Evolutionary conservation across 2,797 vertebrate genomes (phyloP).

Genomic region (Coregonus ussuriensis): DNA sequence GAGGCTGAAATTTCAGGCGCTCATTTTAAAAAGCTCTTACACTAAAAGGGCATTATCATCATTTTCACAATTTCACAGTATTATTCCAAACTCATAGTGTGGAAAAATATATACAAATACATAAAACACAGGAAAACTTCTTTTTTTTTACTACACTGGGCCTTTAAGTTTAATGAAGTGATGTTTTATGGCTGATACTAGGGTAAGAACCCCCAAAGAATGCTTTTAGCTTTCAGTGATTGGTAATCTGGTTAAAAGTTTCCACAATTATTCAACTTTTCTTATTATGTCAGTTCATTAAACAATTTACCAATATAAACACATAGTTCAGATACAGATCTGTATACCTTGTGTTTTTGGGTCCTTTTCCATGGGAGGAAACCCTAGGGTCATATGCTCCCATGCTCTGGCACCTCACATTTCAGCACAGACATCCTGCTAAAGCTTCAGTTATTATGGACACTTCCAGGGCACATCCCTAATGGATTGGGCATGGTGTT

Average conservation of each 20-base stretch:
- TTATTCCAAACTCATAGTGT: too few relatives aligned
- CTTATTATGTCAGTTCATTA: background rate
- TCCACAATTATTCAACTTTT: too few relatives aligned
- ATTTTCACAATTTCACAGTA: too few relatives aligned
- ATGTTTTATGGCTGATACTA: slow-evolving; percentile 6
- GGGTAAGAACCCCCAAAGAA: slow-evolving; percentile 3
- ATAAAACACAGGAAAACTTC: too few relatives aligned
- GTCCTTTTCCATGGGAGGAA: slow-evolving; percentile 30
- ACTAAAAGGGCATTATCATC: too few relatives aligned
- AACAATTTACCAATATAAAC: background rate
- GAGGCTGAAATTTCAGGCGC: background rate
- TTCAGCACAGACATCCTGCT: slow-evolving; percentile 33
- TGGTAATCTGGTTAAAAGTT: background rate
- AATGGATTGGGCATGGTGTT: background rate
- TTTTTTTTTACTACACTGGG: too few relatives aligned
- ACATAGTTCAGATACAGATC: background rate
- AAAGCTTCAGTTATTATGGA: background rate
- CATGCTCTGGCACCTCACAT: slow-evolving; percentile 12
- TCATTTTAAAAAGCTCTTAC: too few relatives aligned
- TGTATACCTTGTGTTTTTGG: background rate
- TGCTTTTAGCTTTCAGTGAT: background rate
- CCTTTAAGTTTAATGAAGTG: background rate
- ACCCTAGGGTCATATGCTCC: background rate
- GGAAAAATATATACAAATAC: too few relatives aligned
- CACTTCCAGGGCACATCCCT: background rate